A percentile compares a stretch with the other conserved stretches of the same genome.
Evolutionary conservation across 2,113 vertebrate genomes (phyloP).

Genomic region (Ciconia stormi): DNA sequence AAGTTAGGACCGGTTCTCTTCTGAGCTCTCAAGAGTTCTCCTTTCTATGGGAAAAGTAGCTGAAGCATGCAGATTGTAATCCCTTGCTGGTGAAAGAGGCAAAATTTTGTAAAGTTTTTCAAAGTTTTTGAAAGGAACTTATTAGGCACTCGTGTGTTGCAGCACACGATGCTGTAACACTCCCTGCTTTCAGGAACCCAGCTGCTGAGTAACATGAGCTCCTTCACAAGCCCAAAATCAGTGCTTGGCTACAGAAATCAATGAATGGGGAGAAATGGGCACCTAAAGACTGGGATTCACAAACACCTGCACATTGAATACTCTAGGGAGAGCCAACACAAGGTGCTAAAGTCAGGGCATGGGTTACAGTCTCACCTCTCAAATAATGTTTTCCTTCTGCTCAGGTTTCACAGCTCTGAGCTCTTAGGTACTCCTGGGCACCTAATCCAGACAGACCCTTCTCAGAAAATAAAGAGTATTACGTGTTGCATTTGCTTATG

Average conservation of each 20-base stretch:
- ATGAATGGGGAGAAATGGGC: background rate
- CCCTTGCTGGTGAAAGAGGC: background rate
- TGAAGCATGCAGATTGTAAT: background rate
- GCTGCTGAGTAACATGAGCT: background rate
- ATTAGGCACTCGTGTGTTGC: background rate
- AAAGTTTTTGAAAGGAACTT: background rate
- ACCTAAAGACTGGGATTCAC: background rate
- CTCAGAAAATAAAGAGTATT: background rate
- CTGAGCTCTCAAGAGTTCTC: background rate
- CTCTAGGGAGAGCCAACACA: background rate
- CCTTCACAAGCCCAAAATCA: background rate
- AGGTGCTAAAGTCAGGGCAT: background rate
- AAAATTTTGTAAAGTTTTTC: background rate
- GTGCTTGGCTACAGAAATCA: background rate
- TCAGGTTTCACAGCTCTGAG: background rate
- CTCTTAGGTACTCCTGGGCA: background rate
- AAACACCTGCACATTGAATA: background rate
- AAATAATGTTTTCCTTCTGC: background rate
- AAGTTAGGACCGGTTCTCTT: background rate
- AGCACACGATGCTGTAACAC: background rate
- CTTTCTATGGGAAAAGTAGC: background rate
- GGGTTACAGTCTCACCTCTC: background rate
- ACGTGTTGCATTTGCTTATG: background rate
- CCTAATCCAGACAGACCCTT: background rate
- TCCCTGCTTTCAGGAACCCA: background rate